phyloP scores from a whole-genome alignment of 2,113 vertebrate species.

The Pyrgilauda ruficollis region DNA sequence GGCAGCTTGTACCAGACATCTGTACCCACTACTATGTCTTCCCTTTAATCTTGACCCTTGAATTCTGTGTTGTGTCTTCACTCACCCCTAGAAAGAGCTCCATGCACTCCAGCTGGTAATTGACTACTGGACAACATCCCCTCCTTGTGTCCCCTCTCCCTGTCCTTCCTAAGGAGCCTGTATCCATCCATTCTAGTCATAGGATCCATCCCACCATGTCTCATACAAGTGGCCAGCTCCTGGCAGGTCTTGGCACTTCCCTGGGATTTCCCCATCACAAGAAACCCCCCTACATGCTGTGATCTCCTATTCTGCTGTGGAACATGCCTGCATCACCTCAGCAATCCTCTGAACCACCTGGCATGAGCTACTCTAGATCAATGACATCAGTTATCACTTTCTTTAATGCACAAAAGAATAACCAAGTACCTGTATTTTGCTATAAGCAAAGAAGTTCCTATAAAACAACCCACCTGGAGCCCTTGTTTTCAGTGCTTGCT shows the following conservation, averaged over 20 bases:
- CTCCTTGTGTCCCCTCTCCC: background rate
- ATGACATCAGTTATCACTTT: background rate
- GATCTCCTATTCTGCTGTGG: background rate
- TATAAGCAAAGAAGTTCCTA: background rate
- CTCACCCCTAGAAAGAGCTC: background rate
- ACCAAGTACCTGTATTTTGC: background rate
- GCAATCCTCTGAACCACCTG: background rate
- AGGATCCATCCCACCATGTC: background rate
- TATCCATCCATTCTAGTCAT: background rate
- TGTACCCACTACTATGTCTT: background rate
- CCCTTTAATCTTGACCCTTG: background rate
- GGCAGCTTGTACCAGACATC: background rate
- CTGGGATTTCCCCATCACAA: background rate
- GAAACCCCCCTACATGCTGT: rapidly evolving
- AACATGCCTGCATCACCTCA: background rate
- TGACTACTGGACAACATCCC: background rate
- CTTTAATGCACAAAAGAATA: background rate
- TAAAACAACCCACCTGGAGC: background rate
- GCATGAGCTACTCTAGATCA: background rate
- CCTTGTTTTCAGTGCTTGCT: background rate
- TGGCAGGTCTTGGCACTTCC: background rate
- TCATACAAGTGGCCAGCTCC: background rate
- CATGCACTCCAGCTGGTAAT: background rate
- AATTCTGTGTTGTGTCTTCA: background rate
- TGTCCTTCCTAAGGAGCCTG: background rate